Percentiles rank a stretch among this genome's conserved stretches.
Evolutionary conservation across 1,140 invertebrate species (phyloP).

Genomic region (Drosophila leontia): DNA sequence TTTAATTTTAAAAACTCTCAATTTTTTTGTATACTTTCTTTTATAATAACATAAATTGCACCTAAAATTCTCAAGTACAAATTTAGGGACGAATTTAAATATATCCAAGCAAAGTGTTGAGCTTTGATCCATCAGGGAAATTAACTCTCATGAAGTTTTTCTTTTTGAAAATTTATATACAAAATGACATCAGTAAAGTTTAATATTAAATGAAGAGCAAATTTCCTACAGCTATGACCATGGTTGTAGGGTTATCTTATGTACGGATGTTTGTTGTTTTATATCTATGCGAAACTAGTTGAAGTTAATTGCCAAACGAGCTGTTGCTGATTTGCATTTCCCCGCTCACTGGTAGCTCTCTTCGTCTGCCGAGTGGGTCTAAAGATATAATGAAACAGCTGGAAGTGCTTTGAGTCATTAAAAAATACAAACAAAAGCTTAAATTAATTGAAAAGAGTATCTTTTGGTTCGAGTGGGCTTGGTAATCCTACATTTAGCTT

Average conservation of each 20-base stretch:
- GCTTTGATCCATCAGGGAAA: background rate
- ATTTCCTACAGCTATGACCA: background rate
- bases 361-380: background rate
- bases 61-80: background rate
- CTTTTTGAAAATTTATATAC: background rate
- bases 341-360: background rate
- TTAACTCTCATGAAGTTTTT: background rate
- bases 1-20: too few relatives aligned
- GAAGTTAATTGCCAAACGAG: slow-evolving; percentile 59
- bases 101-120: background rate
- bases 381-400: slow-evolving; percentile 2
- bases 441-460: slow-evolving; percentile 13
- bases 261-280: slow-evolving; percentile 22
- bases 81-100: background rate
- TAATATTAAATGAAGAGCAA: background rate
- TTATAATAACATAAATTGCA: background rate
- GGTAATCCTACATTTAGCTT: background rate
- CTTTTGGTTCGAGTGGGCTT: background rate
- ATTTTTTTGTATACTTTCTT: background rate
- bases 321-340: slow-evolving; percentile 25
- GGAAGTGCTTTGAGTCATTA: slow-evolving; percentile 1
- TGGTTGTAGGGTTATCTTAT: slow-evolving; percentile 5
- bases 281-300: slow-evolving; percentile 49
- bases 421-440: slow-evolving; percentile 8
- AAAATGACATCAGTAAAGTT: background rate